A percentile compares a stretch with the other conserved stretches of the same genome.
Evolutionary conservation across 2,888 invertebrate genomes (phyloP).

Genomic region (Campopleginae sp.): DNA sequence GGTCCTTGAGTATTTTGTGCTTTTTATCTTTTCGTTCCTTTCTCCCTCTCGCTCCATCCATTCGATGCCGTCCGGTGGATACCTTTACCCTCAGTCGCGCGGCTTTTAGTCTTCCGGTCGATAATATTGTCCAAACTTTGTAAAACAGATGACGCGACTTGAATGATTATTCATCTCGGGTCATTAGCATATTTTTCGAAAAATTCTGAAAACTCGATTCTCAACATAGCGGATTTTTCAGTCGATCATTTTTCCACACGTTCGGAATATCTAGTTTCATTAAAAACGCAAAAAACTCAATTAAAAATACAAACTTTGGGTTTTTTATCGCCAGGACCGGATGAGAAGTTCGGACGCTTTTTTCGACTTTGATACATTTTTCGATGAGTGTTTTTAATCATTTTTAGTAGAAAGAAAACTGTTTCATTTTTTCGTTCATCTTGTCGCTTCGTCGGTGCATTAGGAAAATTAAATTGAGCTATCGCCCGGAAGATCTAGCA

Average conservation of each 20-base stretch:
- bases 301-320: not conserved
- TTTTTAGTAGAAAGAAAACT: not conserved
- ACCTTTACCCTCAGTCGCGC: not conserved
- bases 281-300: not conserved
- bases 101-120: not conserved
- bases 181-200: not conserved
- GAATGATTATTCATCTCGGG: not conserved
- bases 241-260: too few species aligned
- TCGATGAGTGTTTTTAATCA: not conserved
- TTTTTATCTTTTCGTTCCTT: not conserved
- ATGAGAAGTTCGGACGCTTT: not conserved
- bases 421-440: not conserved
- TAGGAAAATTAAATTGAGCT: not conserved
- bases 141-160: constrained; percentile 17
- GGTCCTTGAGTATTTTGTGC: constrained; percentile 14
- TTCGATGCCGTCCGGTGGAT: not conserved
- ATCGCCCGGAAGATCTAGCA: not conserved
- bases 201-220: too few species aligned
- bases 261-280: not conserved
- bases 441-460: not conserved
- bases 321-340: not conserved
- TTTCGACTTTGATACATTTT: not conserved
- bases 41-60: not conserved
- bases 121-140: not conserved
- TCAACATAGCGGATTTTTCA: too few species aligned